Percentiles rank a stretch among this genome's conserved stretches.
These are phyloP conservation scores for Apostichopus parvimensis DNA, from an alignment of 35 echinoderm and acorn worm species.

Conservation along the genomic window DNA sequence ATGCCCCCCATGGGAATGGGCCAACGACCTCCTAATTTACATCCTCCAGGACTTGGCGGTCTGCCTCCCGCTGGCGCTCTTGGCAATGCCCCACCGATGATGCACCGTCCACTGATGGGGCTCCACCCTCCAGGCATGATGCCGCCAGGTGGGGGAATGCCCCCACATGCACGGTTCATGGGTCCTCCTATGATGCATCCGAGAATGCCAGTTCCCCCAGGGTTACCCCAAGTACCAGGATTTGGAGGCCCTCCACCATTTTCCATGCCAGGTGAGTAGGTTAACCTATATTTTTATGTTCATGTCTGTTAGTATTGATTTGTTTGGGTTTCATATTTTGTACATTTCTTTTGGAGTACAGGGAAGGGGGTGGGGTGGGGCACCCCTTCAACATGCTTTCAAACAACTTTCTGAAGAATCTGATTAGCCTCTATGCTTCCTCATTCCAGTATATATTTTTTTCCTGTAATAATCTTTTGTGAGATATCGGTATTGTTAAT, in stretches of 20 bases:
- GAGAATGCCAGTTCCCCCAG: slow-evolving; percentile 19
- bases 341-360: too few relatives aligned
- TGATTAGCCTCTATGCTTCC: too few relatives aligned
- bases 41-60: not conserved
- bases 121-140: slow-evolving; percentile 60
- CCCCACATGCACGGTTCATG: slow-evolving; percentile 9
- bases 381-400: too few relatives aligned
- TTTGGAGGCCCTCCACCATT: slow-evolving; percentile 32
- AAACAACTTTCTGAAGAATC: too few relatives aligned
- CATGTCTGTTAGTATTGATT: not conserved
- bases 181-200: slow-evolving; percentile 42
- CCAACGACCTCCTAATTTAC: not conserved
- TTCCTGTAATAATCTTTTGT: too few relatives aligned
- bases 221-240: slow-evolving; percentile 5
- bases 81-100: slow-evolving; percentile 32
- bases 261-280: slow-evolving; percentile 20
- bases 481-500: too few relatives aligned
- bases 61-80: slow-evolving; percentile 16
- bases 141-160: slow-evolving; percentile 53
- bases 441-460: too few relatives aligned
- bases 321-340: too few relatives aligned
- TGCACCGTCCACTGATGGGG: slow-evolving; percentile 20
- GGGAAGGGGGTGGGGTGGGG: too few relatives aligned
- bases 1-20: slow-evolving; percentile 30
- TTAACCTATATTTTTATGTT: not conserved